Base-by-base conservation (phyloP, 2,113 vertebrate genomes). In the Poeciliopsis retropinna region DNA sequence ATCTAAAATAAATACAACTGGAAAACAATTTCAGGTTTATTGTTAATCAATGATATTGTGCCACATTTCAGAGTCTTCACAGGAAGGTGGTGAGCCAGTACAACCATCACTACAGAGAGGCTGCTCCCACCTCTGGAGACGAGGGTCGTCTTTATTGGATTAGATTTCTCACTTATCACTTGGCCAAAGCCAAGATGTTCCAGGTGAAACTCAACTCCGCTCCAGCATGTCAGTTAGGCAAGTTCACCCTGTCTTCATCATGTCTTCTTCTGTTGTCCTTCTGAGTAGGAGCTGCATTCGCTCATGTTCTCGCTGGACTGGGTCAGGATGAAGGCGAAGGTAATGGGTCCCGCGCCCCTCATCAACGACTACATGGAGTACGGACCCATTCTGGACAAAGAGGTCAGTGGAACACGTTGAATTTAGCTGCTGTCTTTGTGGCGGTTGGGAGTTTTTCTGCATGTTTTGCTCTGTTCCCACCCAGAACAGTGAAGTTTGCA, bases 231-330 rank as follows among this genome's bases (percentile, higher is more conserved):
- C 29, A 62, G 2, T 62, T 30, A 29, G n/a, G 11, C 60, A 15
- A 11, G 60, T 19, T 62, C 44, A 19, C 5, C 44, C 10, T 32
- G 31, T 31, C 15, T 15, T 62, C 15, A 29, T 0, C 62, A 14
- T 29, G 61, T 67, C 15, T 13, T 64, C 47, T 63, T 22, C 17
- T 51, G 14, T 30, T 51, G 25, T 60, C n/a, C 41, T 12, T 65
- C 25, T 80, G 7, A 25, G 51, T 0, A 98, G 98, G 97, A 99
- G 60, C 96, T 99, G 47, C 86, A 85, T 86, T 91, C 94, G 11
- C 94, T 99, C 71, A 94, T 99, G 95, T 98, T 99, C 91, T 98
- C 97, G 27, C 90, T 99, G 88, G 95, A 98, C 65, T 99, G 98
- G 98, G 95, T 99, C 89, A 96, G 94, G 92, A 94, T 94, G 79